Base-by-base conservation (phyloP, 2,888 invertebrate species). In the Clitarchus hookeri region DNA sequence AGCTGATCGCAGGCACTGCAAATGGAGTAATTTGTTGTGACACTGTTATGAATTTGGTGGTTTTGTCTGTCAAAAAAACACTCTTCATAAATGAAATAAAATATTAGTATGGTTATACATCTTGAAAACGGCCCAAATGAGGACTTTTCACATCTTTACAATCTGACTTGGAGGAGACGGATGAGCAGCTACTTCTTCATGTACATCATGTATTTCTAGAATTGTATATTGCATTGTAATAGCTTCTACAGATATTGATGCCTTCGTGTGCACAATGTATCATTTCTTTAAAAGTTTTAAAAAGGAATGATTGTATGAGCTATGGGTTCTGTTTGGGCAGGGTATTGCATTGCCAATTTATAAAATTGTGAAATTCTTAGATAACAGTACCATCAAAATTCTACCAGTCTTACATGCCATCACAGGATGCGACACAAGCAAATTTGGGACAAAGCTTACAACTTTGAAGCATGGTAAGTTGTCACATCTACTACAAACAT, bases 401-500 rank as follows among this genome's bases (percentile, higher is more conserved):
- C 0, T 79, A 79, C 79, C n/a, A 79, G 79, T 6, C 3, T 79
- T 79, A 79, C 79, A 79, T 79, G 25, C 79, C 79, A 79, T 79
- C 13, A 79, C 79, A 26, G 79, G 79, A 79, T 79, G 79, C 27
- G 25, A 79, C 79, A 79, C 79, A 79, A n/a, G n/a, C 8, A 19
- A 79, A 79, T 79, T 79, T 79, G 23, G n/a, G 8, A n/a, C n/a
- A 79, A 79, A 79, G 79, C 79, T 16, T 79, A n/a, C 79, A 79
- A 0, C 79, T n/a, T 79, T 79, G n/a, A 79, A 79, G n/a, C n/a
- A 79, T n/a, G 79, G n/a, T n/a, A 79, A 79, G 23, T 0, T 79
- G 79, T 79, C 79, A 79, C 79, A n/a, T 6, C 79, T 79, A 79
- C 79, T 79, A n/a, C 79, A 79, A 16, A 79, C 79, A 79, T 79